Base-by-base conservation (phyloP, 2,797 vertebrate species). In the Pseudopleuronectes americanus region DNA sequence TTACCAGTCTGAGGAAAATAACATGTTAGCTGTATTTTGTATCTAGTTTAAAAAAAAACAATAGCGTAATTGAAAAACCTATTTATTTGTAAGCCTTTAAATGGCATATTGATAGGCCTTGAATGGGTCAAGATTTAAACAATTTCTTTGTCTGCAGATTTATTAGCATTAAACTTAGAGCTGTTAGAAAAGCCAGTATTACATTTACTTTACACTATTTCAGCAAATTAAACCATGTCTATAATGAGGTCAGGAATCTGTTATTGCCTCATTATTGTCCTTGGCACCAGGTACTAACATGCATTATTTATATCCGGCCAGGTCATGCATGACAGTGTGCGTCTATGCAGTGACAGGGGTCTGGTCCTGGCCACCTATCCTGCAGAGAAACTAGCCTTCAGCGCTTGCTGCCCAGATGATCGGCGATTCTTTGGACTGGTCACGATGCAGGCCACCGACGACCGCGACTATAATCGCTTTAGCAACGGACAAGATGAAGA, bases 311-410 rank as follows among this genome's bases (percentile, higher is more conserved):
- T 51, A 3, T 73, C 52, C 36, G 6, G 1, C 49, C 84, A 93
- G 92, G 94, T 99, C 75, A 96, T 98, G 97, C 97, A 98, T 0
- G 98, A 99, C 90, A 95, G 96, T 4, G 95, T 99, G 78, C 96
- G 95, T 68, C 95, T 99, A 23, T 96, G 97, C 87, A 95, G 90
- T 0, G 97, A 99, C 84, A 94, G 90, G 65, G 94, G 96, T 0
- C 90, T 94, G 4, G 85, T 97, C 2, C 87, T 99, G 80, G 97
- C 98, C 2, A 95, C 95, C 26, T 99, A 99, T 69, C 98, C 98
- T 0, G 96, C 98, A 0, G 98, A 99, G 87, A 98, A 98, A 84
- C 92, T 99, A 57, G 97, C 98, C 0, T 99, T 99, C 92, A 99
- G 98, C 1, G 98, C 98, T 1, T 96, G 97, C 58, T 99, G 98